Evolutionary conservation across 2,113 vertebrate genomes (phyloP).

Genomic region (Pelodiscus sinensis): DNA sequence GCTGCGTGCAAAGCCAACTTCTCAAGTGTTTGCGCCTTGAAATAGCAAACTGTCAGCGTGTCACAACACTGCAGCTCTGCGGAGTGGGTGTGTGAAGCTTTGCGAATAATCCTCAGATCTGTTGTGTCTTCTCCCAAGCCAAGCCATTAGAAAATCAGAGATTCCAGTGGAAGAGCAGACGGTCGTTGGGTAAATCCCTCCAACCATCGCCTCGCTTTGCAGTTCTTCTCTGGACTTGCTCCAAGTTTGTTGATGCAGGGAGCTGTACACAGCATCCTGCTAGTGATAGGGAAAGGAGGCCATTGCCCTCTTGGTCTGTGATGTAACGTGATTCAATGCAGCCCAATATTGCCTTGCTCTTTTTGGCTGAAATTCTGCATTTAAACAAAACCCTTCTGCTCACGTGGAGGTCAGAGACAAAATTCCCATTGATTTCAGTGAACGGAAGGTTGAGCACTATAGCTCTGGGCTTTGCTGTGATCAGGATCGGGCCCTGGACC

Average conservation of each 20-base stretch:
- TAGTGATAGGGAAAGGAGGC: not conserved
- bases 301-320: not conserved
- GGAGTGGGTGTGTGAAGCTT: not conserved
- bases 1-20: not conserved
- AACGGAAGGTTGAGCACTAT: not conserved
- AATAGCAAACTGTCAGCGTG: not conserved
- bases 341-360: not conserved
- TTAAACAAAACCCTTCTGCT: not conserved
- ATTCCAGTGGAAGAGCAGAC: not conserved
- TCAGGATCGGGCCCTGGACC: fast-evolving
- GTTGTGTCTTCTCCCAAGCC: not conserved
- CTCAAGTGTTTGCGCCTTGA: not conserved
- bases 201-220: not conserved
- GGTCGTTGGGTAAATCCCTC: not conserved
- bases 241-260: not conserved
- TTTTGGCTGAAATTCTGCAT: not conserved
- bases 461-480: not conserved
- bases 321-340: no score
- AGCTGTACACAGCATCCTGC: not conserved
- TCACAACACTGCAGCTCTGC: not conserved
- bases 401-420: not conserved
- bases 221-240: not conserved
- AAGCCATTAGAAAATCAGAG: not conserved
- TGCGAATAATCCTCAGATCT: not conserved
- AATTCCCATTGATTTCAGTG: not conserved